Conservation (phyloP, 2,888 invertebrate species). For the Micropterix aruncella region DNA sequence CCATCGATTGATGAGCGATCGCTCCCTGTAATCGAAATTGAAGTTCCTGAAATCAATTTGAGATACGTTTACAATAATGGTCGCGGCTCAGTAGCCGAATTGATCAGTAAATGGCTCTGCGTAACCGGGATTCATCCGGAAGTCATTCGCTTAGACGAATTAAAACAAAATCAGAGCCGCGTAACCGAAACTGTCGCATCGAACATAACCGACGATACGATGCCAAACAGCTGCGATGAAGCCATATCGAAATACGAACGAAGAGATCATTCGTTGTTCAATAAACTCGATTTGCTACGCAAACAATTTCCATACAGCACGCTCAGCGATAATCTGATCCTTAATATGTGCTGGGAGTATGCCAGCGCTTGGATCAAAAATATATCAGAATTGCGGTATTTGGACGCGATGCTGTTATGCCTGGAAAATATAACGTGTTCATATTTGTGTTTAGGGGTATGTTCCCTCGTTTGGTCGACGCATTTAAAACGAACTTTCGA, state of each 20-base stretch:
- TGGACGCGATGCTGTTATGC: conserved; percentile 59
- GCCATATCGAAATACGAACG: conserved; percentile 6
- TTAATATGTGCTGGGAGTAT: conserved; percentile 88
- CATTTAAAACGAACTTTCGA: conserved; percentile 74
- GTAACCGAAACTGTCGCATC: conserved; percentile 14
- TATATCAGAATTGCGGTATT: conserved; percentile 44
- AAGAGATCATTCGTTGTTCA: conserved; percentile 20
- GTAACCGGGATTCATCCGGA: conserved; percentile 56
- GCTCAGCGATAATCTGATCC: conserved; percentile 60
- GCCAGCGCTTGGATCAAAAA: conserved; percentile 77
- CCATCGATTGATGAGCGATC: conserved; percentile 24
- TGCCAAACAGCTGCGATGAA: conserved; percentile 3
- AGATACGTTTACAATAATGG: conserved; percentile 50
- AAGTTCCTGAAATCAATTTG: conserved; percentile 45
- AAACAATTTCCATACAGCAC: conserved; percentile 80
- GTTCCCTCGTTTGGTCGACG: conserved; percentile 78
- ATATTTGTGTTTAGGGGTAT: conserved; percentile 62
- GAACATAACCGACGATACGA: conserved; percentile 14
- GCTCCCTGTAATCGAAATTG: conserved; percentile 39
- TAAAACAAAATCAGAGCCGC: conserved; percentile 16
- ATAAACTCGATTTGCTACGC: conserved; percentile 48
- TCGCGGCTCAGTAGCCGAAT: conserved; percentile 76
- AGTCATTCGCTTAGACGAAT: conserved; percentile 39
- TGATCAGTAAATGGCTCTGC: conserved; percentile 78
- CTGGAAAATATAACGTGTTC: conserved; percentile 50